phyloP scores from a whole-genome alignment of 2,113 vertebrate genomes.

The Pseudorectes ferrugineus region DNA sequence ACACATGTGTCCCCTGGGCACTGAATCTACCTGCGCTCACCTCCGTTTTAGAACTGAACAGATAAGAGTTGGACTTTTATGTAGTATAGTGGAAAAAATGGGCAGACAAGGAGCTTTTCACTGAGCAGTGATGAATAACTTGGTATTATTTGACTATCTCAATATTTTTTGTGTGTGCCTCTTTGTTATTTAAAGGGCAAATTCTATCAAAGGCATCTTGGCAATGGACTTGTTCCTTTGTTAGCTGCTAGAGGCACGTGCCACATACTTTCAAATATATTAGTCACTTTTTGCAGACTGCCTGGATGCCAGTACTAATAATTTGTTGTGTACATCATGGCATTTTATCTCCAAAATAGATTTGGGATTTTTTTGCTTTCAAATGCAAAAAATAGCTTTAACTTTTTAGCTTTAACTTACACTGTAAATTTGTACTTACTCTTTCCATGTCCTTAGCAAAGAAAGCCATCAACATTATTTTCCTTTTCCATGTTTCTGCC shows the following conservation, averaged over 20 bases:
- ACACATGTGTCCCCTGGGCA: neutral
- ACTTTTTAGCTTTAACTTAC: neutral
- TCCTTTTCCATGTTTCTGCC: neutral
- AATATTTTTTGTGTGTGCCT: neutral
- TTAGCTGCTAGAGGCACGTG: neutral
- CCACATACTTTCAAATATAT: neutral
- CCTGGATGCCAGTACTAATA: neutral
- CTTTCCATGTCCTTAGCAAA: neutral
- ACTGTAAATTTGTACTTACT: neutral
- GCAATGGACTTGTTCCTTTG: neutral
- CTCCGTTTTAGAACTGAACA: neutral
- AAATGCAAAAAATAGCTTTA: neutral
- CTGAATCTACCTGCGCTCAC: neutral
- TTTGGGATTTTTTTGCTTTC: neutral
- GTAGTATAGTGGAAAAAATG: neutral
- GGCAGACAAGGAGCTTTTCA: neutral
- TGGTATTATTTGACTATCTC: neutral
- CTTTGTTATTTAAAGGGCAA: neutral
- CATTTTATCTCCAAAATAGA: neutral
- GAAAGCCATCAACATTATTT: neutral
- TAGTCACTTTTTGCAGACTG: neutral
- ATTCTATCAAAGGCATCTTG: neutral
- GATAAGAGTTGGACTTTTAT: neutral
- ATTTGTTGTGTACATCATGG: neutral
- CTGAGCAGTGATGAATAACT: neutral